Evolutionary conservation across 1,140 invertebrate genomes (phyloP).

Genomic region (Notospermus geniculatus): DNA sequence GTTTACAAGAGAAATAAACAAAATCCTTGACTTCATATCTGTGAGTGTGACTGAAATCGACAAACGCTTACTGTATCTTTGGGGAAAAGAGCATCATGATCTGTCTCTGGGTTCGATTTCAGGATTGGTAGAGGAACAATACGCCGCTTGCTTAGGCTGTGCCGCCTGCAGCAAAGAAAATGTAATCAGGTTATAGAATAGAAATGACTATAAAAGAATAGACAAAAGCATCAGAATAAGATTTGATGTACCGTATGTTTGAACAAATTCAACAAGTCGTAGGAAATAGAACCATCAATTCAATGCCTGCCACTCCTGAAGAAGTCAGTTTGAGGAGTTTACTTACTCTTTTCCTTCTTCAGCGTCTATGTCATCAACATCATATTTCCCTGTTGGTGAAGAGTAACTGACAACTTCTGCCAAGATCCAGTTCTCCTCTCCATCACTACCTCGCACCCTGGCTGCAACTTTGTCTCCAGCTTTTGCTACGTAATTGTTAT

Average conservation of each 20-base stretch:
- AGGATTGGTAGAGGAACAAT: conserved; percentile 91
- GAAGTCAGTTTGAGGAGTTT: background rate
- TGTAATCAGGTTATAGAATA: too few species aligned
- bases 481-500: conserved; percentile 84
- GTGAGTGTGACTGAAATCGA: conserved; percentile 8
- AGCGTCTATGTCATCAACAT: conserved; percentile 96
- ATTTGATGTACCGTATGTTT: too few species aligned
- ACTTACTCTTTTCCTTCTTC: conserved; percentile 75
- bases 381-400: conserved; percentile 82
- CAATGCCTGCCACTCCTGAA: background rate
- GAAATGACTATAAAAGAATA: too few species aligned
- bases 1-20: too few species aligned
- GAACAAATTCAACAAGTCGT: too few species aligned
- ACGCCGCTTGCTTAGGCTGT: conserved; percentile 70
- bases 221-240: too few species aligned
- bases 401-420: conserved; percentile 92
- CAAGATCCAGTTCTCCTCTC: conserved; percentile 96
- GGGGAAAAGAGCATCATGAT: conserved; percentile 87
- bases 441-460: conserved; percentile 77
- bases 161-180: conserved; percentile 35
- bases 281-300: too few species aligned
- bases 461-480: conserved; percentile 94
- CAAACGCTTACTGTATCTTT: conserved; percentile 77
- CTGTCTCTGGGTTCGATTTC: conserved; percentile 93
- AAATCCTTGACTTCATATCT: too few species aligned